Base-by-base conservation (phyloP, 2,888 invertebrate genomes). In the Diarsia mendica region DNA sequence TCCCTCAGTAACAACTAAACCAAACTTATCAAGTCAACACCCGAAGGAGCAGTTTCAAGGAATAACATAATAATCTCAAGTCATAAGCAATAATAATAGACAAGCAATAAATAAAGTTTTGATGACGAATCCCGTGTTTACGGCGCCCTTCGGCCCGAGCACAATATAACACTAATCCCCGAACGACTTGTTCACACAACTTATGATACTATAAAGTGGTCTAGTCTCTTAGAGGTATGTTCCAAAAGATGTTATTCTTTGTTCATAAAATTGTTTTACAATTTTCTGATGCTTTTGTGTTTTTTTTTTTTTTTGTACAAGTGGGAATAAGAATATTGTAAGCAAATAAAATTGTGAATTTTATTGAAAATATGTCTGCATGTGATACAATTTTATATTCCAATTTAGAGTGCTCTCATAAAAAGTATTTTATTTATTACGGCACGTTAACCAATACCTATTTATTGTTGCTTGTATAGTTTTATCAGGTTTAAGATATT, bases 61-160 rank as follows among this genome's bases (percentile, higher is more conserved):
- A 75, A 82, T 75, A 87, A 85, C 85, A 80, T 87, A 77, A 80
- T 87, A 77, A 85, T 78, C 83, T 85, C 60, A 83, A 83, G 84
- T 77, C 84, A 86, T 86, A 82, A 85, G 80, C 88, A 85, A 86
- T 87, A 86, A 79, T 86, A 89, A 84, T 88, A 80, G 84, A 79
- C 77, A 79, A 82, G 80, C 88, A 86, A 89, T 92, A 90, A 90
- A 91, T 91, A 90, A 89, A 92, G 89, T 92, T 90, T 86, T 75
- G 82, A 89, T 88, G 85, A 89, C 90, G 88, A 89, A 89, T 90
- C 85, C 75, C 66, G 70, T 79, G 84, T 89, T 89, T 87, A 88
- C 85, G 75, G 79, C 85, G 78, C 88, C 79, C 82, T 65, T 28
- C 67, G 85, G 69, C 66, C 64, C 75, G 65, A 75, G 80, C 80